These are phyloP conservation scores for Bombylius discolor DNA, from an alignment of 2,888 invertebrate genomes.

Conservation along the genomic window DNA sequence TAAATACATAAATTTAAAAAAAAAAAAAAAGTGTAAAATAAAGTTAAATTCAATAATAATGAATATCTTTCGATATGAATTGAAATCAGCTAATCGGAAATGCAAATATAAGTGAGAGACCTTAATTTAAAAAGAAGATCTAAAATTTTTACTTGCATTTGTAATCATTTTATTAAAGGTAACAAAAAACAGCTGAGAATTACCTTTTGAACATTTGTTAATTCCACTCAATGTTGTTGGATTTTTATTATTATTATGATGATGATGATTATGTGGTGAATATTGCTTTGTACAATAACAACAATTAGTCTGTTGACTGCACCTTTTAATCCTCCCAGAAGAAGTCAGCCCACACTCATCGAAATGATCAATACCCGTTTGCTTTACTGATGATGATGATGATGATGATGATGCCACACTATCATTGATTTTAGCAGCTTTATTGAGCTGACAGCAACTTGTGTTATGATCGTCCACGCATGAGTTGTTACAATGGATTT, in stretches of 20 bases:
- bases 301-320: background rate
- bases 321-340: background rate
- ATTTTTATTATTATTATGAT: no score
- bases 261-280: background rate
- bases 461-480: background rate
- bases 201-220: background rate
- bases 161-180: no score
- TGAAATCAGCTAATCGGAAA: background rate
- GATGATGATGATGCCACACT: background rate
- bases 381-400: background rate
- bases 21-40: no score
- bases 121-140: background rate
- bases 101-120: background rate
- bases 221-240: no score
- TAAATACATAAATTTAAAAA: no score
- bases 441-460: background rate
- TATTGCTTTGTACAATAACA: background rate
- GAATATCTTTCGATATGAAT: no score
- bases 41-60: no score
- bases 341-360: background rate
- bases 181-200: background rate
- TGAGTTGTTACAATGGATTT: background rate
- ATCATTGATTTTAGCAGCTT: background rate
- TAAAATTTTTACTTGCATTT: background rate
- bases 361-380: background rate